A percentile compares a stretch with the other conserved stretches of the same genome.
phyloP scores from a whole-genome alignment of 2,888 invertebrate genomes.

The Trypoxylon attenuatum region DNA sequence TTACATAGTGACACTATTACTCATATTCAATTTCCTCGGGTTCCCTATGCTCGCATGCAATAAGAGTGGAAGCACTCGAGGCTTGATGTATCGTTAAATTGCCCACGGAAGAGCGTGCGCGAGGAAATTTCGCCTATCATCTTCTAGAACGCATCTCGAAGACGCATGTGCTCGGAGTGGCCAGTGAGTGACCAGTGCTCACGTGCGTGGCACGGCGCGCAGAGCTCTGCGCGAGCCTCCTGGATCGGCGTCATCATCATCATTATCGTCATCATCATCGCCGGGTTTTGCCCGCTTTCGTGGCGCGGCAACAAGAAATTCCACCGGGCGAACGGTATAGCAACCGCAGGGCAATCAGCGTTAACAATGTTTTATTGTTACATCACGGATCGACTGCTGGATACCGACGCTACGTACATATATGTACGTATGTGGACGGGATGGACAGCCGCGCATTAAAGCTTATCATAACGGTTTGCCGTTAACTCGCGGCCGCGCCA shows the following conservation, averaged over 20 bases:
- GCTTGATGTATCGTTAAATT: slow-evolving; percentile 6
- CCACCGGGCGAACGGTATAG: slow-evolving; percentile 64
- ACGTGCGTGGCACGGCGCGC: no score
- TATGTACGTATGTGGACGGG: no score
- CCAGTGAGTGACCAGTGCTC: no score
- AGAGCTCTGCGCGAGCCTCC: slow-evolving; percentile 36
- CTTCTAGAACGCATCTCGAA: slow-evolving; percentile 21
- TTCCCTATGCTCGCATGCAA: no score
- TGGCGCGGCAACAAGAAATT: slow-evolving; percentile 53
- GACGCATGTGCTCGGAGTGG: slow-evolving; percentile 18
- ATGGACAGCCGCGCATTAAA: slow-evolving; percentile 70
- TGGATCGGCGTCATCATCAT: slow-evolving; percentile 48
- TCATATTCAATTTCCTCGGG: no score
- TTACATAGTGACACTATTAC: no score
- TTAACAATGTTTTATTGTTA: slow-evolving; percentile 74
- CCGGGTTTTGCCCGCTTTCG: slow-evolving; percentile 35
- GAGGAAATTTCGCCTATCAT: slow-evolving; percentile 10
- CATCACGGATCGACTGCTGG: slow-evolving; percentile 59
- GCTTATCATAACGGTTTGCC: slow-evolving; percentile 72
- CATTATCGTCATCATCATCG: slow-evolving; percentile 56
- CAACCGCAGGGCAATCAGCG: slow-evolving; percentile 69
- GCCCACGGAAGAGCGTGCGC: background rate
- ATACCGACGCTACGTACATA: no score
- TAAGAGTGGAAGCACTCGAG: background rate
- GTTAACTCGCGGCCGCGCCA: slow-evolving; percentile 58